Evolutionary conservation across 2,888 invertebrate species (phyloP).

Genomic region (Xiphydria camelus): DNA sequence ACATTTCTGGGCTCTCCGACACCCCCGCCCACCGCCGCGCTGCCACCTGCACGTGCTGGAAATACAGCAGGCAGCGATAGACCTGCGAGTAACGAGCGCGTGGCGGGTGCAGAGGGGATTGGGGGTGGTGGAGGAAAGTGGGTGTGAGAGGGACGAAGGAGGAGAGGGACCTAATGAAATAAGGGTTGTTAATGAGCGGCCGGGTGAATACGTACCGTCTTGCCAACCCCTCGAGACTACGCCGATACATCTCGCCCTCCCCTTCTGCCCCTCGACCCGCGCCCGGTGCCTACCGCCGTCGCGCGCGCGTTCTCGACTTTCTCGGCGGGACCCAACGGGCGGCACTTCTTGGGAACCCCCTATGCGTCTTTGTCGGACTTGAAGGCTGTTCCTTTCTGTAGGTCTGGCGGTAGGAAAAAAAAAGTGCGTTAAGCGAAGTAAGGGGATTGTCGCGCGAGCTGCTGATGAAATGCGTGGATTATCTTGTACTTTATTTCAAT

Average conservation of each 20-base stretch:
- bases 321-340: background rate
- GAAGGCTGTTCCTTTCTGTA: too few relatives aligned
- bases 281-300: slow-evolving; percentile 15
- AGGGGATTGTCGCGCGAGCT: too few relatives aligned
- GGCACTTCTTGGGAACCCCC: too few relatives aligned
- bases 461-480: too few relatives aligned
- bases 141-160: slow-evolving; percentile 12
- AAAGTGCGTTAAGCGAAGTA: too few relatives aligned
- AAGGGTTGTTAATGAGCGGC: slow-evolving; percentile 48
- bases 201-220: slow-evolving; percentile 32
- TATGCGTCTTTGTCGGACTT: too few relatives aligned
- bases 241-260: slow-evolving; percentile 29
- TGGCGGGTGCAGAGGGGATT: background rate
- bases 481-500: too few relatives aligned
- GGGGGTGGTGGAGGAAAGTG: slow-evolving; percentile 9
- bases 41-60: background rate
- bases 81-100: background rate
- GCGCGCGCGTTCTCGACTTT: too few relatives aligned
- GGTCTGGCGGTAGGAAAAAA: too few relatives aligned
- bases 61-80: background rate
- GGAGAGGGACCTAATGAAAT: slow-evolving; percentile 42
- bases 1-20: slow-evolving; percentile 22
- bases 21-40: too few relatives aligned
- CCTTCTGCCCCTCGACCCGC: slow-evolving; percentile 1
- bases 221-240: slow-evolving; percentile 34